Percentiles rank a stretch among this genome's conserved stretches.
Conservation (phyloP, 2,797 vertebrate species). For the Pseudopleuronectes americanus region DNA sequence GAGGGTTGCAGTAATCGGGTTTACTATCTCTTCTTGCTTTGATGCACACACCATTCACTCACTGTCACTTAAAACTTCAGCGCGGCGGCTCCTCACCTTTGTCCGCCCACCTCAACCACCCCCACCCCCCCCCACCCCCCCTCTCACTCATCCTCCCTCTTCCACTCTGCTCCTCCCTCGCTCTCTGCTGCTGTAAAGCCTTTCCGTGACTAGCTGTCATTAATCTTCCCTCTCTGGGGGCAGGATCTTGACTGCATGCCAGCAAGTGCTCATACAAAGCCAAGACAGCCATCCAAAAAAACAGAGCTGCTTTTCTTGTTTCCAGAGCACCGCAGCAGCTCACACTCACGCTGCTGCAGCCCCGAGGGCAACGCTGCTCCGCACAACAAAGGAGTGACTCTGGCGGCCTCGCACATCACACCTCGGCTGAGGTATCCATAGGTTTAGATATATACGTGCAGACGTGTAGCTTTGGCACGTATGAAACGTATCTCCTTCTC, state of each 20-base stretch:
- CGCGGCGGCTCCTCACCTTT: slow-evolving; percentile 49
- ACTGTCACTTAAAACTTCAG: slow-evolving; percentile 38
- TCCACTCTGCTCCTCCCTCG: slow-evolving; percentile 31
- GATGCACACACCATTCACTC: slow-evolving; percentile 36
- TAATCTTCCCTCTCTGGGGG: slow-evolving; percentile 85
- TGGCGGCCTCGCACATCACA: slow-evolving; percentile 51
- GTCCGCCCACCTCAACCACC: background rate
- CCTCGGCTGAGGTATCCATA: slow-evolving; percentile 43
- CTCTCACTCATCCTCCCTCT: slow-evolving; percentile 33
- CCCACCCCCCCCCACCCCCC: background rate
- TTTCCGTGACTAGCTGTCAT: slow-evolving; percentile 88
- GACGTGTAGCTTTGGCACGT: background rate
- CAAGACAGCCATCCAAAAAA: slow-evolving; percentile 80
- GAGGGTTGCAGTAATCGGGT: slow-evolving; percentile 27
- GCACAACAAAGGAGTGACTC: slow-evolving; percentile 66
- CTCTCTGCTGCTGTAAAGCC: slow-evolving; percentile 72
- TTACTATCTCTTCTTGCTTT: slow-evolving; percentile 26
- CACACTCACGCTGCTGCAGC: slow-evolving; percentile 54
- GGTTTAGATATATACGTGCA: slow-evolving; percentile 15
- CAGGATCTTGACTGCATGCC: slow-evolving; percentile 84
- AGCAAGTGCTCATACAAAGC: slow-evolving; percentile 78
- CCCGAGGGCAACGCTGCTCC: slow-evolving; percentile 58
- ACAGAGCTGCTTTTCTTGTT: slow-evolving; percentile 81
- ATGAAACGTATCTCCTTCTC: background rate
- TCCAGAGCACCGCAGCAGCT: slow-evolving; percentile 68